Evolutionary conservation across 2,113 vertebrate genomes (phyloP).

Genomic region (Notothenia rossii): DNA sequence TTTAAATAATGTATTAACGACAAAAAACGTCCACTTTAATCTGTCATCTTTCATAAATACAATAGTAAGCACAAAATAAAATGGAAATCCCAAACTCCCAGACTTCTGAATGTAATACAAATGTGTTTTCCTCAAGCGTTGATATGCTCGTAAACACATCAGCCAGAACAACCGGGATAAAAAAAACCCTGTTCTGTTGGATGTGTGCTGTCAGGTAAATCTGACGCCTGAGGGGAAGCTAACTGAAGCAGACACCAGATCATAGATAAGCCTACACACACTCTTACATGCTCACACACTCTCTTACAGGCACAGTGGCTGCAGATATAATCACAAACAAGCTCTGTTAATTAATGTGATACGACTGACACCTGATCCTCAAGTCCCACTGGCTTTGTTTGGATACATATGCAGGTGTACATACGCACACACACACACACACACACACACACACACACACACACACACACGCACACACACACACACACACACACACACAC

Average conservation of each 20-base stretch:
- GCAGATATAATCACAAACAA: slow-evolving; percentile 21
- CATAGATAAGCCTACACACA: slow-evolving; percentile 43
- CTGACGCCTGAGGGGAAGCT: slow-evolving; percentile 42
- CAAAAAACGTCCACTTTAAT: slow-evolving; percentile 13
- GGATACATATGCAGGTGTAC: not conserved
- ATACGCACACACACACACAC: not conserved
- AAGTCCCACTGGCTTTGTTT: slow-evolving; percentile 1
- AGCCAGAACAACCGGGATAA: slow-evolving; percentile 23
- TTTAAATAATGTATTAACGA: slow-evolving; percentile 24
- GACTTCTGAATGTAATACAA: too few species aligned
- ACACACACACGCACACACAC: not conserved
- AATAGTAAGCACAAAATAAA: slow-evolving; percentile 18
- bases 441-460: not conserved
- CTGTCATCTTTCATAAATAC: slow-evolving; percentile 32
- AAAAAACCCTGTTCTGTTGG: slow-evolving; percentile 28
- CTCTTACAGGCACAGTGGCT: slow-evolving; percentile 7
- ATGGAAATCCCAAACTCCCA: slow-evolving; percentile 2
- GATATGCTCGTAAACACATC: not conserved
- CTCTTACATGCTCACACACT: slow-evolving; percentile 22
- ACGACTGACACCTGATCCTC: slow-evolving; percentile 28
- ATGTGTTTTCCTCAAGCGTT: too few species aligned
- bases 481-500: not conserved
- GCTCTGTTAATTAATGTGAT: slow-evolving; percentile 24
- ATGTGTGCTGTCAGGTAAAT: slow-evolving; percentile 64
- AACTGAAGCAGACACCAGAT: slow-evolving; percentile 57